Conservation (phyloP, 2,888 invertebrate species). For the Pollenia amentaria region DNA sequence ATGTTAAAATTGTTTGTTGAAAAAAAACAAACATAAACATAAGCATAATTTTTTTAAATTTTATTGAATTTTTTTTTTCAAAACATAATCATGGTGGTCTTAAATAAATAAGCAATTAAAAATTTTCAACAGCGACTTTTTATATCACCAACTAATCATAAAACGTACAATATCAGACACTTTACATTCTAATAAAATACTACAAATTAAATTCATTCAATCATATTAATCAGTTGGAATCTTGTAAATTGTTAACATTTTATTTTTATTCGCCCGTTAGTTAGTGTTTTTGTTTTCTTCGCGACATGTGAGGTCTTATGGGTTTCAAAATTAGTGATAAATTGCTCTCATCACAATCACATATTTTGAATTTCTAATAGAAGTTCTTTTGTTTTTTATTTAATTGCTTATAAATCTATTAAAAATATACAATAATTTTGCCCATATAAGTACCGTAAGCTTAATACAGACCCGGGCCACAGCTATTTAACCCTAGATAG, state of each 20-base stretch:
- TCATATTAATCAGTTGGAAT: constrained; percentile 15
- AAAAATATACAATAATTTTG: too few relatives aligned
- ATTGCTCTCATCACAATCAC: too few relatives aligned
- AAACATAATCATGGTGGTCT: constrained; percentile 19
- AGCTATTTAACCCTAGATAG: too few relatives aligned
- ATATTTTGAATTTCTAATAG: too few relatives aligned
- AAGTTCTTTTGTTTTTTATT: too few relatives aligned
- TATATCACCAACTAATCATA: neutral
- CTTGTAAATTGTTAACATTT: neutral
- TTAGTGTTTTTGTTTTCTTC: too few relatives aligned
- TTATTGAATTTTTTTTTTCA: neutral
- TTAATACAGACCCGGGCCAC: too few relatives aligned
- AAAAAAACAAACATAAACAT: neutral
- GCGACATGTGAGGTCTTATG: too few relatives aligned
- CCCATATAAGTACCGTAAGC: too few relatives aligned
- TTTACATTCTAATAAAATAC: neutral
- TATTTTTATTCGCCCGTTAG: neutral
- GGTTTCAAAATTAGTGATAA: too few relatives aligned
- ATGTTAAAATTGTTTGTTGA: neutral
- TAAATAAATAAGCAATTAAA: neutral
- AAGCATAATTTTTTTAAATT: neutral
- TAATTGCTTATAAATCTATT: too few relatives aligned
- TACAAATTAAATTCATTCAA: neutral
- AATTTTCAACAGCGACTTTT: neutral
- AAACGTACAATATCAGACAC: neutral